These are phyloP conservation scores for Sebastes nivosus DNA, from an alignment of 2,797 vertebrate species.

Conservation along the genomic window DNA sequence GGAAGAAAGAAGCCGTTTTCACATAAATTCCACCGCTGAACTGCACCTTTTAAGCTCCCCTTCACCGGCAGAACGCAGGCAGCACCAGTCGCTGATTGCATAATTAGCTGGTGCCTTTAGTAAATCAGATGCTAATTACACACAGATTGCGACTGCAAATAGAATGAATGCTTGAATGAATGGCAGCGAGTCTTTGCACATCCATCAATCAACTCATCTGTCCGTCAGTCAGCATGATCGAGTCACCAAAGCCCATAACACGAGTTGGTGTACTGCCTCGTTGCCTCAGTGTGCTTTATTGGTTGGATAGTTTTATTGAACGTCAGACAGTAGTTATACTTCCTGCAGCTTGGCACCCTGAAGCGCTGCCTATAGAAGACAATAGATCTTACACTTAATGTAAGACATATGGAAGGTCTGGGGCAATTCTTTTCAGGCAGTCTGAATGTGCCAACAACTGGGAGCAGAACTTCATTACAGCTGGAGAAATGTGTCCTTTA, in stretches of 20 bases:
- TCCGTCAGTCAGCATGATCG: conserved; percentile 22
- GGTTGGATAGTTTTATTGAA: conserved; percentile 16
- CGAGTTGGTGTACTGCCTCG: background rate
- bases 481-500: background rate
- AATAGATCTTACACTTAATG: background rate
- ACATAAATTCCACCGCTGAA: conserved; percentile 11
- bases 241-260: conserved; percentile 6
- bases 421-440: background rate
- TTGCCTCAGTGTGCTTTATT: conserved; percentile 7
- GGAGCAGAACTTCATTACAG: background rate
- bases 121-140: conserved; percentile 65
- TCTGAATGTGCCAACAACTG: background rate
- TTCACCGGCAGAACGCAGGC: conserved; percentile 10
- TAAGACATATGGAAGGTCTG: background rate
- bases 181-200: conserved; percentile 13
- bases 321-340: background rate
- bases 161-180: conserved; percentile 20
- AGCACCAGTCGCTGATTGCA: conserved; percentile 42
- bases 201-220: conserved; percentile 41
- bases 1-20: conserved; percentile 19
- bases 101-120: conserved; percentile 50
- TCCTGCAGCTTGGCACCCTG: background rate
- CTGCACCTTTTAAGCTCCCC: conserved; percentile 11
- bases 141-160: conserved; percentile 49
- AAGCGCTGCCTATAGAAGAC: background rate